Conservation (phyloP, 2,888 invertebrate species). For the Diaprepes abbreviatus region DNA sequence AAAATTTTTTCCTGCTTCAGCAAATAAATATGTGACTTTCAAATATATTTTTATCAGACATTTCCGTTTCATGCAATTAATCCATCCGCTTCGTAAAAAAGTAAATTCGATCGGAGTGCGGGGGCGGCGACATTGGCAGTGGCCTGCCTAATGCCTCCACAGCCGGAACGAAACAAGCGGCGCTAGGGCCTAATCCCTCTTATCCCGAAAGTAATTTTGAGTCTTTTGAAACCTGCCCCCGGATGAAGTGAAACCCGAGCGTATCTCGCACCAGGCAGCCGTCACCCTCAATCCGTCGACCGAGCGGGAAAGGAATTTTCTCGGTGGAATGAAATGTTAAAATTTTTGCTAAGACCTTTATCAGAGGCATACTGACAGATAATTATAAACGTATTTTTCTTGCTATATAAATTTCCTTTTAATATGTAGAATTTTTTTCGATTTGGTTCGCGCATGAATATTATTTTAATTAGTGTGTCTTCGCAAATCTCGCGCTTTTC, state of each 20-base stretch:
- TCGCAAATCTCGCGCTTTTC: too few species aligned
- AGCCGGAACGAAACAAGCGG: slow-evolving; percentile 51
- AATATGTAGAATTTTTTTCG: background rate
- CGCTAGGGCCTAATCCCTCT: slow-evolving; percentile 72
- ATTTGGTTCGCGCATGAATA: too few species aligned
- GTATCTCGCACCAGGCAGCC: slow-evolving; percentile 51
- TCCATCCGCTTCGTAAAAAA: slow-evolving; percentile 43
- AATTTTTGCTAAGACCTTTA: slow-evolving; percentile 47
- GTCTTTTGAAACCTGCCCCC: slow-evolving; percentile 73
- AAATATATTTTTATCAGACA: slow-evolving; percentile 5
- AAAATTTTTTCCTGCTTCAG: too few species aligned
- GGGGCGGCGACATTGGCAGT: slow-evolving; percentile 46
- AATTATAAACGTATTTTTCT: slow-evolving; percentile 49
- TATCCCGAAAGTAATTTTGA: slow-evolving; percentile 76
- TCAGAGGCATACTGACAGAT: slow-evolving; percentile 43
- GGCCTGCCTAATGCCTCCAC: slow-evolving; percentile 46
- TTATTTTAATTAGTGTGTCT: too few species aligned
- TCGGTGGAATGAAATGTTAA: slow-evolving; percentile 47
- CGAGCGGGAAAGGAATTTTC: slow-evolving; percentile 48
- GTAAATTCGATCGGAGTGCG: slow-evolving; percentile 47
- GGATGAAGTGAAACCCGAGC: slow-evolving; percentile 55
- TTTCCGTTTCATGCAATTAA: slow-evolving; percentile 35
- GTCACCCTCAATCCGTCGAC: slow-evolving; percentile 48
- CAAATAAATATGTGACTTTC: background rate
- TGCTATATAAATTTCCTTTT: slow-evolving; percentile 24